Conservation (phyloP, 2,797 vertebrate species). For the Dallia pectoralis region DNA sequence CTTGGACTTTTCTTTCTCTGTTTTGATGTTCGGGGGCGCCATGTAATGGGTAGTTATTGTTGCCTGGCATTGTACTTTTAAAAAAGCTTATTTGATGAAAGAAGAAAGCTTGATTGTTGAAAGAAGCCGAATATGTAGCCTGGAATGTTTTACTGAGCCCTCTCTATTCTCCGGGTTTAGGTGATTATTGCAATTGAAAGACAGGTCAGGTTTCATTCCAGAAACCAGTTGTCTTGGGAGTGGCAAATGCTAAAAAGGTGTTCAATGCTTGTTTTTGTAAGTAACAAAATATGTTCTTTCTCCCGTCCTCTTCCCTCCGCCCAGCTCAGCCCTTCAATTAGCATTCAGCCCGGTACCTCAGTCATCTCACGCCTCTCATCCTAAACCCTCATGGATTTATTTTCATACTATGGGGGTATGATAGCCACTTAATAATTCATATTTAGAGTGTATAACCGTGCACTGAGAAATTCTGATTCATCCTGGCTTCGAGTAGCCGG, state of each 20-base stretch:
- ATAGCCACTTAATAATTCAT: slow-evolving; percentile 83
- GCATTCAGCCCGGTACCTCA: slow-evolving; percentile 70
- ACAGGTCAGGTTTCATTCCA: background rate
- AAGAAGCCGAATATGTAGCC: background rate
- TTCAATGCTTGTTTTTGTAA: background rate
- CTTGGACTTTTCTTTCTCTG: background rate
- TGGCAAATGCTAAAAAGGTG: background rate
- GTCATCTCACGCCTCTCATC: slow-evolving; percentile 70
- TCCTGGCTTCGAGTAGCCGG: slow-evolving; percentile 69
- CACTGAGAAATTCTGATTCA: slow-evolving; percentile 86
- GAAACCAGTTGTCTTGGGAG: background rate
- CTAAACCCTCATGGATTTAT: slow-evolving; percentile 75
- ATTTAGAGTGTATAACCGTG: slow-evolving; percentile 80
- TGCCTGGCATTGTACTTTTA: background rate
- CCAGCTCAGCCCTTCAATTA: slow-evolving; percentile 55
- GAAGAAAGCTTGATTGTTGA: no score
- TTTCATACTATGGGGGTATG: slow-evolving; percentile 81
- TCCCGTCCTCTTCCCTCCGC: background rate
- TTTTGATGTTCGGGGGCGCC: background rate
- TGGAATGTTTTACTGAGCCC: background rate
- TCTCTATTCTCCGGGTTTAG: background rate
- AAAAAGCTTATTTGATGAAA: background rate
- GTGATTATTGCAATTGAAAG: background rate
- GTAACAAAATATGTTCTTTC: background rate
- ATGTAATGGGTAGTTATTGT: background rate